Base-by-base conservation (phyloP, 1,140 invertebrate genomes). In the Zaprionus inermis region DNA sequence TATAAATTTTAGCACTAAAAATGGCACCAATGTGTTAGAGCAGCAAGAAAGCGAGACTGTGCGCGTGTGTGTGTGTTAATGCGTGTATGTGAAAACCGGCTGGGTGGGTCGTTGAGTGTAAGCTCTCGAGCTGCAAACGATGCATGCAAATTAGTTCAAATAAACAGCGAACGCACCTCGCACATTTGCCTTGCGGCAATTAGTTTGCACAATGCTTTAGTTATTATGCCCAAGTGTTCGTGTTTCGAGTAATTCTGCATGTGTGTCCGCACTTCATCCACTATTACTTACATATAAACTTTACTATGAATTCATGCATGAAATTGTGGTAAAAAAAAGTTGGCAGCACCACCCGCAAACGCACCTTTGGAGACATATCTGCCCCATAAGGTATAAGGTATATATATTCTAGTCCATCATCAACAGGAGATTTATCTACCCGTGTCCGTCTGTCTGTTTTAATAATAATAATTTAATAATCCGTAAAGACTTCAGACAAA, bases 181-280 rank as follows among this genome's bases (percentile, higher is more conserved):
- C 55, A 52, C 63, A 68, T 75, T 78, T 55, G 79, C 79, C 79
- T 82, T 74, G 64, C 58, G 79, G 83, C 83, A 86, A 88, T 88
- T 88, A 88, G 83, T 86, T 86, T 79, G 76, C 83, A 88, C 70
- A 83, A 86, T 73, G 76, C 83, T 78, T 83, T 82, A 82, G 83
- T 88, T 83, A 88, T 83, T 79, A 88, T 83, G 69, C 83, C 76
- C 59, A 79, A 79, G 66, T 72, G 83, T 73, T 57, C 60, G 65
- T 77, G 69, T 56, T 67, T 49, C 49, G 52, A 34, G 64, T 78
- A 61, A 58, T 44, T 34, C 49, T 41, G 46, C 24, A 51, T 55
- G 14, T 38, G 34, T 46, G 24, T 57, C 44, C 44, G 18, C 18
- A 49, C 22, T 22, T 49, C 44, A 11, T 22, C 44, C 18, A 11